Evolutionary conservation across 2,113 vertebrate genomes (phyloP).

Genomic region (Himantopus leucocephalus): DNA sequence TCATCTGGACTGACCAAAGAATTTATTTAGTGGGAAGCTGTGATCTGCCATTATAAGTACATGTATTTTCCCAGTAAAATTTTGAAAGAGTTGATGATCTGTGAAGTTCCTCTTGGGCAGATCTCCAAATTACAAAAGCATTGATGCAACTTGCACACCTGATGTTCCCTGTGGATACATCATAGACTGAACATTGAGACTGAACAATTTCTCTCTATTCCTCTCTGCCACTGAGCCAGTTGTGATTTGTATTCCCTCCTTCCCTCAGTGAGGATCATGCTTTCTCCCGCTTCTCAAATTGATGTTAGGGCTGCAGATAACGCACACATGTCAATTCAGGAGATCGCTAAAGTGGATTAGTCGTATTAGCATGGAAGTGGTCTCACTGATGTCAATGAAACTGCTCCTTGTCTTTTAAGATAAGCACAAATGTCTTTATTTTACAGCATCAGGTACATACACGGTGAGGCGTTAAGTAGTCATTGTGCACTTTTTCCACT

Average conservation of each 20-base stretch:
- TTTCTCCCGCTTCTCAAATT: background rate
- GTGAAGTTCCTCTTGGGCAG: background rate
- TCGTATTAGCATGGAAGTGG: background rate
- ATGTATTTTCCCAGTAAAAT: background rate
- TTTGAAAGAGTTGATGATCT: background rate
- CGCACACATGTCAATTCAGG: background rate
- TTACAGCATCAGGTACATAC: background rate
- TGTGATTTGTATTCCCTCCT: background rate
- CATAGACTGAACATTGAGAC: background rate
- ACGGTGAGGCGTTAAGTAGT: background rate
- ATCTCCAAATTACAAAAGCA: background rate
- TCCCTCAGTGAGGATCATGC: background rate
- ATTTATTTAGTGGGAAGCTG: background rate
- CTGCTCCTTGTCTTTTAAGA: background rate
- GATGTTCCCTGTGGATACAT: background rate
- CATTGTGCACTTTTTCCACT: background rate
- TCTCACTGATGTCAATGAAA: background rate
- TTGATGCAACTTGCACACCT: background rate
- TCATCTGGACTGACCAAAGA: background rate
- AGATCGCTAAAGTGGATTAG: background rate
- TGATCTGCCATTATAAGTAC: background rate
- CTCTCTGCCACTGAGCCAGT: background rate
- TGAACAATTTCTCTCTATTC: background rate
- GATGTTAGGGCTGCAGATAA: background rate
- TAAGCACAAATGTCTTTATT: background rate